Evolutionary conservation across 2,888 invertebrate species (phyloP), one percentile per base, ranked within the genome.

Genomic region (Sturmia bella): DNA sequence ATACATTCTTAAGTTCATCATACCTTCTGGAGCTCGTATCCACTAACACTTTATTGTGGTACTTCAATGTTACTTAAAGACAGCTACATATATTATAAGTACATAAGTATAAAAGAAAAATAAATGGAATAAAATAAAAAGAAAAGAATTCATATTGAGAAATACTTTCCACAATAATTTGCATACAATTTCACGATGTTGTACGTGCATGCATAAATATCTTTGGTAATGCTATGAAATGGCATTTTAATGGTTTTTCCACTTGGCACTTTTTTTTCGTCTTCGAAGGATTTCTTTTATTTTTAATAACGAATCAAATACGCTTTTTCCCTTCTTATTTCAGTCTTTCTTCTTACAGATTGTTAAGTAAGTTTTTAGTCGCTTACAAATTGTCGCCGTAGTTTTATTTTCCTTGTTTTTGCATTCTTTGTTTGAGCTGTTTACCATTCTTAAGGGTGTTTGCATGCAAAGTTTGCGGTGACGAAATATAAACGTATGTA

Each of bases 211-310:
- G 57, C 81, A 77, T 69, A 82, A 82, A 82, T 75, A 81, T 77
- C 73, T 77, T 69, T 48, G 68, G 27, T 63, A 81, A 70, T 75
- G 54, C 78, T 75, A 45, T 70, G 69, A 81, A 84, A 85, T 85
- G 84, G 84, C 83, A 84, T 85, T 85, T 84, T 85, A 85, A 85
- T 85, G 85, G 84, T 77, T 84, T 83, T 78, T 80, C 82, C 80
- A 84, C 84, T 84, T 84, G 83, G 73, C 50, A 83, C 43, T 63
- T 80, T 84, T 74, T 66, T 74, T 50, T 17, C 24, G 32, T 12
- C 19, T 27, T 37, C 32, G 21, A 61, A 63, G 56, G 15, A 56
- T 52, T 66, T 57, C 48, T 76, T 68, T 66, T 54, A 68, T 61
- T 69, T 48, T 63, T 17, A 37, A 21, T 17, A 52, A 41, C 37